Conservation (phyloP, 2,888 invertebrate species). For the Melinaea menophilus region DNA sequence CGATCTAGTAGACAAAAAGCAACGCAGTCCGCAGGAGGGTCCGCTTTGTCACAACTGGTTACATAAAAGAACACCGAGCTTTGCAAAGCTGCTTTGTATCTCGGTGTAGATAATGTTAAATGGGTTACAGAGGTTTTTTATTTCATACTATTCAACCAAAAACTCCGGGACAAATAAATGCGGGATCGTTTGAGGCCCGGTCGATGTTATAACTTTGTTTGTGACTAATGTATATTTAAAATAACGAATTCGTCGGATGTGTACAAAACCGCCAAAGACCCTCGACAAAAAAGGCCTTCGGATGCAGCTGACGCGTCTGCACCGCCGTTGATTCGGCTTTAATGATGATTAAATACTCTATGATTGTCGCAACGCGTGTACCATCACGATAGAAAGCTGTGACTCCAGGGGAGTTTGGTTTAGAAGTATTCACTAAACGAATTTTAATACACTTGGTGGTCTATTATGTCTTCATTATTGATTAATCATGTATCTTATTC, state of each 20-base stretch:
- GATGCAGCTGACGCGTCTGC: conserved; percentile 63
- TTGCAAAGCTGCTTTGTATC: conserved; percentile 57
- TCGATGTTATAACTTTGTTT: background rate
- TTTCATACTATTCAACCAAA: conserved; percentile 30
- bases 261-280: conserved; percentile 19
- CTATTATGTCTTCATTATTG: no score
- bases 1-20: conserved; percentile 73
- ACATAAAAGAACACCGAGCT: conserved; percentile 66
- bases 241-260: conserved; percentile 16
- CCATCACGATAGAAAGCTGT: conserved; percentile 25
- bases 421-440: no score
- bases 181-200: conserved; percentile 6
- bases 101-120: conserved; percentile 51
- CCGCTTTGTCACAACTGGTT: conserved; percentile 74
- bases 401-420: conserved; percentile 9
- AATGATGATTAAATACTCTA: conserved; percentile 76
- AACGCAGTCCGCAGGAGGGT: conserved; percentile 57
- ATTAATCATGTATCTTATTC: no score
- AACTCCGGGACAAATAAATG: conserved; percentile 5
- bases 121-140: conserved; percentile 51
- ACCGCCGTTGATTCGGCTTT: conserved; percentile 68
- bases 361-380: conserved; percentile 61
- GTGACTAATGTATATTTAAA: conserved; percentile 13
- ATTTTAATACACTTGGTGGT: no score
- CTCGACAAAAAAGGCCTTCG: conserved; percentile 50